Percentiles rank a stretch among this genome's conserved stretches.
Evolutionary conservation across 2,113 vertebrate genomes (phyloP).

Genomic region (Regulus satrapa): DNA sequence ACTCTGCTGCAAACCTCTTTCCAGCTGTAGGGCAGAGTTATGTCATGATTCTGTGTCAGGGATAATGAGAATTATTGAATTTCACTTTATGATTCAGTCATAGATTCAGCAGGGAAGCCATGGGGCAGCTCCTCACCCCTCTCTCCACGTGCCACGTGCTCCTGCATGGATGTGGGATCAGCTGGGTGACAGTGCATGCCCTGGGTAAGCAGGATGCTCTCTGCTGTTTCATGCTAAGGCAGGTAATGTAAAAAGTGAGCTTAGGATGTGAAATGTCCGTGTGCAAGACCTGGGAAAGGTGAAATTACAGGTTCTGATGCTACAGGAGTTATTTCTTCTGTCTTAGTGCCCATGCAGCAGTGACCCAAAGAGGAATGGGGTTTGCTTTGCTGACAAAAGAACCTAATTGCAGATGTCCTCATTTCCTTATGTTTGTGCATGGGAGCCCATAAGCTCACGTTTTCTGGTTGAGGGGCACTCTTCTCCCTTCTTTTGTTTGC

Average conservation of each 20-base stretch:
- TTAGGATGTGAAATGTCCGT: neutral
- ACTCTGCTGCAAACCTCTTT: neutral
- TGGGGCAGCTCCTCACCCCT: neutral
- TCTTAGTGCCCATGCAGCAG: neutral
- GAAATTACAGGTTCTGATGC: neutral
- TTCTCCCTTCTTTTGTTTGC: neutral
- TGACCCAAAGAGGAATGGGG: neutral
- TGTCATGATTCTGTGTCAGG: neutral
- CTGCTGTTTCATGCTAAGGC: neutral
- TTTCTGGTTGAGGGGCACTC: neutral
- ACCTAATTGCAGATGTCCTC: neutral
- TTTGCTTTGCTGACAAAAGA: neutral
- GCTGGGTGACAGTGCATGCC: neutral
- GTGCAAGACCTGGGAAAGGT: neutral
- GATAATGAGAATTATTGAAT: neutral
- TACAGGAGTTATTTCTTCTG: neutral
- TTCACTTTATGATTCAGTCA: neutral
- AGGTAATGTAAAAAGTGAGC: neutral
- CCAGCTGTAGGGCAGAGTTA: neutral
- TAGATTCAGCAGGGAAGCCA: neutral
- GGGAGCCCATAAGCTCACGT: neutral
- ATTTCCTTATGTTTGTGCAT: neutral
- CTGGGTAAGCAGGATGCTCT: neutral
- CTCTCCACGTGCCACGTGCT: neutral
- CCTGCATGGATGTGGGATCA: neutral